These are phyloP conservation scores for Bombus balteatus DNA, from an alignment of 1,140 invertebrate genomes.

Conservation along the genomic window DNA sequence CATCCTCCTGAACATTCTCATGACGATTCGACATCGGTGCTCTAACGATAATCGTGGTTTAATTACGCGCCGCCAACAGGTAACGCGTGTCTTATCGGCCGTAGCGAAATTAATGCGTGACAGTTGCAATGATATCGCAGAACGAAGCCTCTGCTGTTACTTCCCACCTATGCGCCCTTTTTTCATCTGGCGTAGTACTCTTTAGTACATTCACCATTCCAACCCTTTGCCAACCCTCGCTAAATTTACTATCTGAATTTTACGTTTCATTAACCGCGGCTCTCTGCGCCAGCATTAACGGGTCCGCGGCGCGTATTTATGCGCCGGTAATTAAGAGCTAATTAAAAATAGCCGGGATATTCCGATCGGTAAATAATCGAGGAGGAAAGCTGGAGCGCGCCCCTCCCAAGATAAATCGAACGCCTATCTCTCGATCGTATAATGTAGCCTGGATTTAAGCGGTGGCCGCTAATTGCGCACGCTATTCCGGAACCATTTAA, in stretches of 20 bases:
- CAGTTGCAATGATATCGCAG: not conserved
- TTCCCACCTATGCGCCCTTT: not conserved
- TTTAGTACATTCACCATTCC: too few relatives aligned
- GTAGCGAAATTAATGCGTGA: slow-evolving; percentile 17
- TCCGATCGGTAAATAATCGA: slow-evolving; percentile 36
- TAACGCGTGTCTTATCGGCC: slow-evolving; percentile 42
- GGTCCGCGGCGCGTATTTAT: slow-evolving; percentile 35
- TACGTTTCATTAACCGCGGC: slow-evolving; percentile 39
- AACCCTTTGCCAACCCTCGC: not conserved
- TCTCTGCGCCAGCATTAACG: slow-evolving; percentile 31
- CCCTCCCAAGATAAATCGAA: slow-evolving; percentile 47
- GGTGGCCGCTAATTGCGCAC: slow-evolving; percentile 52
- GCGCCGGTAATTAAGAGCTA: slow-evolving; percentile 44
- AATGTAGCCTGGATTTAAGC: slow-evolving; percentile 53
- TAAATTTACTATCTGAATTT: slow-evolving; percentile 33
- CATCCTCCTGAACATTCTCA: too few relatives aligned
- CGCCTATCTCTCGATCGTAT: slow-evolving; percentile 46
- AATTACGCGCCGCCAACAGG: not conserved
- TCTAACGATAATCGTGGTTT: not conserved
- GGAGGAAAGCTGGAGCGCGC: not conserved
- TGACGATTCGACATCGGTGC: too few relatives aligned
- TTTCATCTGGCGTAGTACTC: not conserved
- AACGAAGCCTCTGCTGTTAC: not conserved
- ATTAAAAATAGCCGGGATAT: slow-evolving; percentile 34
- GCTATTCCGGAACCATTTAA: slow-evolving; percentile 58